Base-by-base conservation (phyloP, 2,888 invertebrate species). In the Tigriopus californicus region DNA sequence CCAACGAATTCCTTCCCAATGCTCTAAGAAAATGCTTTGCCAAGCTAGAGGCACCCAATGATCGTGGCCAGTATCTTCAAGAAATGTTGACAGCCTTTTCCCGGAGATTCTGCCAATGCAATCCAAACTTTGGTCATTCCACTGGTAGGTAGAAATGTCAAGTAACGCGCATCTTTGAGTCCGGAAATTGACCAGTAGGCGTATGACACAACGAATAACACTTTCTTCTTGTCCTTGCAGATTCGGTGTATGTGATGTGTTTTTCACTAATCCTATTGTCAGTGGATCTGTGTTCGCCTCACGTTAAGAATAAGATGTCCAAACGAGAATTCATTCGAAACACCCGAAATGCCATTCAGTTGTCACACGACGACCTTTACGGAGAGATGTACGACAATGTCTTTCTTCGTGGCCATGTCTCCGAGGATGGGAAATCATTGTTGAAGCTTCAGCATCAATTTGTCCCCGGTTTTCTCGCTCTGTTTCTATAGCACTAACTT, bases 241-340 rank as follows among this genome's bases (percentile, higher is more conserved):
- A 74, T 63, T 67, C 70, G 10, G 71, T 74, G 13, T 74, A 72
- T 65, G 68, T 75, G 55, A 65, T 74, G 47, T 74, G 74, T 62
- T 75, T 70, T 66, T 74, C 74, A 1, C 67, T 75, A 55, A 74
- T 75, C 61, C 69, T 75, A 69, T 66, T 75, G 60, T 75, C 74
- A 1, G 74, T 74, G 5, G 75, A 75, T 64, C 68, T 75, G 25
- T 66, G 69, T 59, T 72, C 72, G 63, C 74, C 74, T 24, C 72
- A 73, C 60, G 71, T 75, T 59, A 74, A 73, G 65, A 75, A 75
- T 68, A 75, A 75, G 66, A 75, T 75, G 75, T 74, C 74, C 15
- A 75, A 75, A 64, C 66, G 74, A 53, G 74, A 75, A 64, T 75
- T 75, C 63, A 75, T 75, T 65, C 69, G 72, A 60, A 75, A 75